These are phyloP conservation scores for Thryonomys swinderianus DNA, from an alignment of 2,113 vertebrate species.

Conservation along the genomic window DNA sequence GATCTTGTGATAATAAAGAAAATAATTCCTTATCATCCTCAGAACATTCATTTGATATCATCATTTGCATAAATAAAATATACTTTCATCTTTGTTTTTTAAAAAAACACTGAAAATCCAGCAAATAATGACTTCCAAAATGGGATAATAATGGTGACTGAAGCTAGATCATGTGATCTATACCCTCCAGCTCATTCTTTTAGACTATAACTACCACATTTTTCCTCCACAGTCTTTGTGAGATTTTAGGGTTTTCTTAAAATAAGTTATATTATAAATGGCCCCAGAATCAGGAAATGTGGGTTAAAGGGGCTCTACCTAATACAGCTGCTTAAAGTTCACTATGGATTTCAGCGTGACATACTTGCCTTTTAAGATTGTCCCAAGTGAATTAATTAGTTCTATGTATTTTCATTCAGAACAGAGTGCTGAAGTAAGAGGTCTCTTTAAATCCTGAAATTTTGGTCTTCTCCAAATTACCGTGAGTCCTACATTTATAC, in stretches of 20 bases:
- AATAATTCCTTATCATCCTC: slow-evolving; percentile 69
- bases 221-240: slow-evolving; percentile 42
- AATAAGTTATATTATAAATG: neutral
- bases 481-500: neutral
- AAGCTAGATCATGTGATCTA: slow-evolving; percentile 58
- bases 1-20: slow-evolving; percentile 71
- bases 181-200: slow-evolving; percentile 65
- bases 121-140: slow-evolving; percentile 79
- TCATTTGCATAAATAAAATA: slow-evolving; percentile 82
- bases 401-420: neutral
- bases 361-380: slow-evolving; percentile 18
- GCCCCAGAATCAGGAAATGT: neutral
- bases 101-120: slow-evolving; percentile 74
- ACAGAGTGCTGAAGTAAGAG: neutral
- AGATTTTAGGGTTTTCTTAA: slow-evolving; percentile 45
- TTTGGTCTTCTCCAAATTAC: slow-evolving; percentile 45
- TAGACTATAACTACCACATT: slow-evolving; percentile 61
- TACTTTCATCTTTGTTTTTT: slow-evolving; percentile 56
- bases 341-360: slow-evolving; percentile 29
- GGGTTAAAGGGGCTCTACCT: neutral
- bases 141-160: slow-evolving; percentile 71
- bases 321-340: neutral
- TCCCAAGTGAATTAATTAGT: neutral
- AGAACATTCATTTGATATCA: slow-evolving; percentile 77
- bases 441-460: neutral